A percentile compares a stretch with the other conserved stretches of the same genome.
Conservation (phyloP, 1,140 invertebrate species). For the Conus ventricosus region DNA sequence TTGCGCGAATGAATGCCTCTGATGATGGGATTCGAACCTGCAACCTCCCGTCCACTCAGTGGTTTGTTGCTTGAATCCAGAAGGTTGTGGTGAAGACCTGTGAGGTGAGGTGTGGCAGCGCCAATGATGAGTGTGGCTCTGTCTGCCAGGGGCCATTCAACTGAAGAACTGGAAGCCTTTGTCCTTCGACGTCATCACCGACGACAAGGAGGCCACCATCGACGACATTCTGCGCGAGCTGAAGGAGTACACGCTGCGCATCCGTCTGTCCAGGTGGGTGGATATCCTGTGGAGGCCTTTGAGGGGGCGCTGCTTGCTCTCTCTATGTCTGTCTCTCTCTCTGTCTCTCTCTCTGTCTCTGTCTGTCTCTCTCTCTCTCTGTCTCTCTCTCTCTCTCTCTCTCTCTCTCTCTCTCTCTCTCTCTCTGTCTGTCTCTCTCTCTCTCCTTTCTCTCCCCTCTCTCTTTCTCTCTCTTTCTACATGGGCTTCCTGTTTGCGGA, state of each 20-base stretch:
- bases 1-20: too few species aligned
- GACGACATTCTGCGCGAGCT: constrained; percentile 94
- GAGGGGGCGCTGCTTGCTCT: neutral
- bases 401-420: too few species aligned
- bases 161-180: constrained; percentile 96
- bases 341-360: neutral
- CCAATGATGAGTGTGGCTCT: neutral
- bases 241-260: constrained; percentile 90
- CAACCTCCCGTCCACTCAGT: too few species aligned
- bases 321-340: neutral
- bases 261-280: constrained; percentile 86
- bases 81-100: too few species aligned
- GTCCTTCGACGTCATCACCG: constrained; percentile 91
- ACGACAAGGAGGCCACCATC: constrained; percentile 88
- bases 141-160: constrained; percentile 84
- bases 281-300: neutral
- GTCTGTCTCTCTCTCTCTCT: constrained; percentile 5
- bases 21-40: too few species aligned
- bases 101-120: too few species aligned
- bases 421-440: too few species aligned
- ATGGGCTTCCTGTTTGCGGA: too few species aligned
- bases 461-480: neutral
- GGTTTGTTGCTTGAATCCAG: too few species aligned
- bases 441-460: too few species aligned
- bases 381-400: constrained; percentile 4